Evolutionary conservation across 1,140 invertebrate genomes (phyloP).

Genomic region (Drosophila ficusphila): DNA sequence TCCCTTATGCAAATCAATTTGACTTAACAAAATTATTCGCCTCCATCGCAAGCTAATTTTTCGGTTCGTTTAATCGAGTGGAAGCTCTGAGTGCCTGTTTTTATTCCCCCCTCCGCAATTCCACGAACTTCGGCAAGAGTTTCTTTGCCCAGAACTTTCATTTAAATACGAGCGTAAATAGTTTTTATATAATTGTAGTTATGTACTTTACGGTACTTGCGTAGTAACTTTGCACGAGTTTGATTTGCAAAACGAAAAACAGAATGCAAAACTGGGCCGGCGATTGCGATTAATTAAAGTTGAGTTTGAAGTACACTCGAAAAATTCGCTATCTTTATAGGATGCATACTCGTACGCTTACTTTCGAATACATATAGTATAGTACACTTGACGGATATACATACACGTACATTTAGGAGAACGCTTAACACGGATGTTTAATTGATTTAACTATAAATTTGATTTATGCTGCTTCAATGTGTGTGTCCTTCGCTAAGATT

Average conservation of each 20-base stretch:
- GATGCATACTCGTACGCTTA: constrained; percentile 18
- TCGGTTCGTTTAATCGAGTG: constrained; percentile 11
- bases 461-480: constrained; percentile 54
- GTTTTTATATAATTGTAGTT: constrained; percentile 16
- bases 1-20: constrained; percentile 13
- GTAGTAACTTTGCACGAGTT: constrained; percentile 37
- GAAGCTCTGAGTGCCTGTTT: constrained; percentile 21
- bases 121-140: background rate
- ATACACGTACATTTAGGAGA: constrained; percentile 30
- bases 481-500: constrained; percentile 44
- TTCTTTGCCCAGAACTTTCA: background rate
- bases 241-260: constrained; percentile 14
- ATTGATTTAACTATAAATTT: constrained; percentile 67
- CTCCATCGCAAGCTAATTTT: background rate
- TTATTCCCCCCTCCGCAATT: constrained; percentile 1
- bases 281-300: constrained; percentile 21
- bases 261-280: constrained; percentile 4
- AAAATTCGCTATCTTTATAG: constrained; percentile 33
- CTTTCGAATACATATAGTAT: constrained; percentile 18
- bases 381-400: constrained; percentile 23
- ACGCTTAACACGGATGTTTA: constrained; percentile 31
- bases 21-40: background rate
- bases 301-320: constrained; percentile 15
- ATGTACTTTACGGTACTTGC: constrained; percentile 3
- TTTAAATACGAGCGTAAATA: constrained; percentile 6